These are phyloP conservation scores for Drosophila takahashii DNA, from an alignment of 1,140 invertebrate genomes.

Conservation along the genomic window DNA sequence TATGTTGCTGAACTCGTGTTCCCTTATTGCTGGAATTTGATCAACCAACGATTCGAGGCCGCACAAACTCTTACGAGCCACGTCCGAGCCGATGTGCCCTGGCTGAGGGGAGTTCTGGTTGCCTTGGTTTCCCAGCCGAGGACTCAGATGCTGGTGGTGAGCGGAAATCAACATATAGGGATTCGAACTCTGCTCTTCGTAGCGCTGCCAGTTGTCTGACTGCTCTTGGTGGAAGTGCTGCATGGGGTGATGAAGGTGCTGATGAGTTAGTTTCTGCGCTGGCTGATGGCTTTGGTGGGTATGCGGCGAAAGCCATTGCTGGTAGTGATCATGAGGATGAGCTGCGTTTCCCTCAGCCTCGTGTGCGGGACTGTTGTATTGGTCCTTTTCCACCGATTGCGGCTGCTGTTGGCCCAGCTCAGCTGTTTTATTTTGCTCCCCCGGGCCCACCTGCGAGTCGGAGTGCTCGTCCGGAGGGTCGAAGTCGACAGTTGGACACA, in stretches of 20 bases:
- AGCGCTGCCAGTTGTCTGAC: conserved; percentile 51
- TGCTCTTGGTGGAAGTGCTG: conserved; percentile 41
- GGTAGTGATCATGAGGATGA: conserved; percentile 57
- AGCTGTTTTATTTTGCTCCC: conserved; percentile 10
- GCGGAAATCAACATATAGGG: conserved; percentile 55
- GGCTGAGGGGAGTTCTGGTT: conserved; percentile 86
- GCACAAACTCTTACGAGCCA: conserved; percentile 94
- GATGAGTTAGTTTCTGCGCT: conserved; percentile 55
- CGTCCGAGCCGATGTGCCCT: conserved; percentile 87
- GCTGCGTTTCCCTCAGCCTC: conserved; percentile 20
- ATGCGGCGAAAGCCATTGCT: conserved; percentile 61
- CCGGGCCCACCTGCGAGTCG: conserved; percentile 9
- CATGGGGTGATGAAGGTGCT: conserved; percentile 58
- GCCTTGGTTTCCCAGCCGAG: conserved; percentile 22
- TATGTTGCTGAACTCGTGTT: conserved; percentile 76
- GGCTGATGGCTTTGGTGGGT: conserved; percentile 71
- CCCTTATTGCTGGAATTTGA: conserved; percentile 94
- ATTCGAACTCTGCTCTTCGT: conserved; percentile 45
- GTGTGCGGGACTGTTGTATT: conserved; percentile 37
- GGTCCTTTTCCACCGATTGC: conserved; percentile 14
- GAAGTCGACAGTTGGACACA: conserved; percentile 69
- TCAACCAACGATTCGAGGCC: conserved; percentile 95
- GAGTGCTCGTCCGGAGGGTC: conserved; percentile 48
- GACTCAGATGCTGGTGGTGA: conserved; percentile 54
- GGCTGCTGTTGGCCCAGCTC: conserved; percentile 23